Evolutionary conservation across 2,888 invertebrate genomes (phyloP), one percentile per base, ranked within the genome.

Genomic region (Chirona hameri): DNA sequence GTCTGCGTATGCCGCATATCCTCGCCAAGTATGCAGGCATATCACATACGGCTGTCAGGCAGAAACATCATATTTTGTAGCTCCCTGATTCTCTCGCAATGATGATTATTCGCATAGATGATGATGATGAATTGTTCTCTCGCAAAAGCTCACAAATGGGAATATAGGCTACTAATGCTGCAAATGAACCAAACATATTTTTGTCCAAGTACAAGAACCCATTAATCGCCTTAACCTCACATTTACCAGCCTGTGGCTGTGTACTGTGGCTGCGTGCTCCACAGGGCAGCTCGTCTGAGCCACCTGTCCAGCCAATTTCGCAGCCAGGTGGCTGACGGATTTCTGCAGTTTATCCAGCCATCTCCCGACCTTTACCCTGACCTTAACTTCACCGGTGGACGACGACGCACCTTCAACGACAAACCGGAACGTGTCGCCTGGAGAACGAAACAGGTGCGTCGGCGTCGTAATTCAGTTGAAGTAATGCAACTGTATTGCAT

Each of bases 371-470:
- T 87, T 82, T 87, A 87, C 82, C 87, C 87, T 12, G 84, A 86
- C 46, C 85, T 86, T 82, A 86, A 86, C 83, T 86, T 86, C 84
- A 85, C 86, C 21, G 83, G 85, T 80, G 83, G 85, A 79, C 86
- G 85, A 18, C 85, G 86, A 55, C 85, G 86, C 31, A 89, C 88
- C 10, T 87, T 86, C 83, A 86, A 87, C 81, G 88, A 89, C 83
- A 84, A 87, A 0, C 83, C 85, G 29, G 85, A 86, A n/a, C 84
- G 88, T 79, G 87, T 88, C 0, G 84, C 86, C 81, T 88, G 89
- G 89, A 84, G 89, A 46, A 86, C 88, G 1, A 89, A 89, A 84
- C 89, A 89, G 85, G 85, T 84, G 5, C 10, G 48, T 15, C 2
- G 27, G 5, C 60, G 60, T 4, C 4, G 4, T 52, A 10, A 12